A percentile compares a stretch with the other conserved stretches of the same genome.
These are phyloP conservation scores for Strix aluco DNA, from an alignment of 2,113 vertebrate species.

Conservation along the genomic window DNA sequence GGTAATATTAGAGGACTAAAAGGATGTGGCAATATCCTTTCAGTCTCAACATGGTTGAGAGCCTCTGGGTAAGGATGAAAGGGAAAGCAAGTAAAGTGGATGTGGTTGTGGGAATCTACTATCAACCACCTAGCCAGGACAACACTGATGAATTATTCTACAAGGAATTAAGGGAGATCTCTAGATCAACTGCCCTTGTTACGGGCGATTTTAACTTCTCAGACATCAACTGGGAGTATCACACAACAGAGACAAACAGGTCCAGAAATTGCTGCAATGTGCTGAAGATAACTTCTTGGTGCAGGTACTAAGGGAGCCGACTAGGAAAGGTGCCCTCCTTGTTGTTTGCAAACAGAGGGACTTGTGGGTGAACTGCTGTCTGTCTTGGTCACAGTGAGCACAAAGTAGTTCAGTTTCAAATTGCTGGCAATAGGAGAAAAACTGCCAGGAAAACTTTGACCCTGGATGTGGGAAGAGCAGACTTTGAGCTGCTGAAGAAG, in stretches of 20 bases:
- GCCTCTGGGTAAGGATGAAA: background rate
- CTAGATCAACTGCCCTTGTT: background rate
- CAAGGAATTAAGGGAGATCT: background rate
- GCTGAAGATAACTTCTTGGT: background rate
- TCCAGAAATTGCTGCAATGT: background rate
- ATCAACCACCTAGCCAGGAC: background rate
- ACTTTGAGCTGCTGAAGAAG: background rate
- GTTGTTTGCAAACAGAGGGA: background rate
- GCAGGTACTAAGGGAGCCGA: fast-evolving
- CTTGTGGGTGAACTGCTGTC: background rate
- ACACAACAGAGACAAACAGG: background rate
- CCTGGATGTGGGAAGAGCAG: background rate
- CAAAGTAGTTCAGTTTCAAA: background rate
- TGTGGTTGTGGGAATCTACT: background rate
- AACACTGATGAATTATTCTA: background rate
- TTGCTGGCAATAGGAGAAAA: background rate
- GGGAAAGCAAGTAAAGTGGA: background rate
- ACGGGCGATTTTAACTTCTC: background rate
- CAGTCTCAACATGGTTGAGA: background rate
- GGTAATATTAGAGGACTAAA: background rate
- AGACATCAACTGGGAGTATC: background rate
- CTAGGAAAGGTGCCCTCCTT: background rate
- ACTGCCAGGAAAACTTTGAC: background rate
- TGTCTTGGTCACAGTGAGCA: background rate
- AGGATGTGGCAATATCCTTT: background rate